Percentiles rank a stretch among this genome's conserved stretches.
These are phyloP conservation scores for Cantharis nigra DNA, from an alignment of 2,888 invertebrate species.

Conservation along the genomic window DNA sequence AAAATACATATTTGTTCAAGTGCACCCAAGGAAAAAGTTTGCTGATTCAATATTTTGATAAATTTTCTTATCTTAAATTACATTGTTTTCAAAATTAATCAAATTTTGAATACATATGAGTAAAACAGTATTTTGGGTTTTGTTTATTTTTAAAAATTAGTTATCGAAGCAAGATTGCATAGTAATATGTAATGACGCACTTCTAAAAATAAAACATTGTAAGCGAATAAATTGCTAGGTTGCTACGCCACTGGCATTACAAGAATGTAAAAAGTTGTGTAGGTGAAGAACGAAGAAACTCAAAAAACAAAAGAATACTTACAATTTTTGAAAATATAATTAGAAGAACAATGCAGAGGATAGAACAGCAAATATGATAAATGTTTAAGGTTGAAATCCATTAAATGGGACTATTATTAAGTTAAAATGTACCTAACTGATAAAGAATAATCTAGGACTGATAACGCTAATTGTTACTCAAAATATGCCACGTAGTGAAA, in stretches of 20 bases:
- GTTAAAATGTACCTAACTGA: background rate
- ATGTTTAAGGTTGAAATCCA: background rate
- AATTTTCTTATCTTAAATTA: too few relatives aligned
- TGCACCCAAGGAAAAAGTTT: background rate
- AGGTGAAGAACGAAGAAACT: background rate
- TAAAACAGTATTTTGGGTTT: background rate
- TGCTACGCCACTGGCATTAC: background rate
- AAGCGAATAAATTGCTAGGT: background rate
- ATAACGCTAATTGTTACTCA: background rate
- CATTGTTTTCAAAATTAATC: background rate
- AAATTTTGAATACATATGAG: too few relatives aligned
- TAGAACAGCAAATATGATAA: background rate
- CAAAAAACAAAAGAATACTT: background rate
- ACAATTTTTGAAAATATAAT: background rate
- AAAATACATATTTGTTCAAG: too few relatives aligned
- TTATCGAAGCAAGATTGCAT: background rate
- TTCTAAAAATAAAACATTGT: background rate
- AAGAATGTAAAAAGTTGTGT: background rate
- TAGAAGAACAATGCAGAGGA: background rate
- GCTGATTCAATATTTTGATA: background rate
- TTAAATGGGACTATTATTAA: background rate
- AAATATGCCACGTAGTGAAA: background rate
- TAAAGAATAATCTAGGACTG: background rate
- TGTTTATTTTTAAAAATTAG: background rate
- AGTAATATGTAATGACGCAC: background rate